phyloP scores from a whole-genome alignment of 2,888 invertebrate genomes.

The Mythimna impura region DNA sequence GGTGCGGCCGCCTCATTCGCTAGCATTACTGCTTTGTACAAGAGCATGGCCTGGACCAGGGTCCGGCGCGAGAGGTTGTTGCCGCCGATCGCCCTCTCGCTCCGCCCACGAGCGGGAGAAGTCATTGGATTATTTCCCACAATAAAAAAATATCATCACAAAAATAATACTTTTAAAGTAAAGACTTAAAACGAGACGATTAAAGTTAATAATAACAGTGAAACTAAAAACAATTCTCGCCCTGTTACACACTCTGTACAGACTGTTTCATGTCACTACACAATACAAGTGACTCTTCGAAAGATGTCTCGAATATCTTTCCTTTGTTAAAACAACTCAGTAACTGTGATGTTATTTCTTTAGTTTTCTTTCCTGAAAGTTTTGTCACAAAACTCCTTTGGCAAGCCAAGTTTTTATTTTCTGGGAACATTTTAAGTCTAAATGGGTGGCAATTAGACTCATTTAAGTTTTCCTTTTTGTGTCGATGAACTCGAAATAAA shows the following conservation, averaged over 20 bases:
- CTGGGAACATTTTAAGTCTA: slow-evolving; percentile 12
- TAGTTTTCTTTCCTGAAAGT: slow-evolving; percentile 23
- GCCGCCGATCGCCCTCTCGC: no score
- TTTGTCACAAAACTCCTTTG: slow-evolving; percentile 23
- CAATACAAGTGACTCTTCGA: slow-evolving; percentile 48
- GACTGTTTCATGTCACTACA: slow-evolving; percentile 40
- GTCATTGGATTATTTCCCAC: no score
- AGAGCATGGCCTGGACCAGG: no score
- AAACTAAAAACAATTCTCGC: slow-evolving; percentile 51
- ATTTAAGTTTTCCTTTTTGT: slow-evolving; percentile 7
- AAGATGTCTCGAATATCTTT: slow-evolving; percentile 42
- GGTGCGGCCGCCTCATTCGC: no score
- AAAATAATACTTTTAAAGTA: no score
- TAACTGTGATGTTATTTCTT: slow-evolving; percentile 37
- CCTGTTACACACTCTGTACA: slow-evolving; percentile 25
- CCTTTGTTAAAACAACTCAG: slow-evolving; percentile 42
- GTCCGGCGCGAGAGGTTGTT: no score
- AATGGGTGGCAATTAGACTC: slow-evolving; percentile 15
- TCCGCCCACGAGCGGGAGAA: no score
- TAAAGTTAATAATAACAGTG: slow-evolving; percentile 25
- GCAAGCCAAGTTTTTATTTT: slow-evolving; percentile 30
- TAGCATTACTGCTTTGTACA: no score
- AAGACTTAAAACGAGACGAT: not conserved
- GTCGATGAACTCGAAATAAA: no score
- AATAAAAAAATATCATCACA: no score